Base-by-base conservation (phyloP, 2,113 vertebrate species). In the Tor tambroides region DNA sequence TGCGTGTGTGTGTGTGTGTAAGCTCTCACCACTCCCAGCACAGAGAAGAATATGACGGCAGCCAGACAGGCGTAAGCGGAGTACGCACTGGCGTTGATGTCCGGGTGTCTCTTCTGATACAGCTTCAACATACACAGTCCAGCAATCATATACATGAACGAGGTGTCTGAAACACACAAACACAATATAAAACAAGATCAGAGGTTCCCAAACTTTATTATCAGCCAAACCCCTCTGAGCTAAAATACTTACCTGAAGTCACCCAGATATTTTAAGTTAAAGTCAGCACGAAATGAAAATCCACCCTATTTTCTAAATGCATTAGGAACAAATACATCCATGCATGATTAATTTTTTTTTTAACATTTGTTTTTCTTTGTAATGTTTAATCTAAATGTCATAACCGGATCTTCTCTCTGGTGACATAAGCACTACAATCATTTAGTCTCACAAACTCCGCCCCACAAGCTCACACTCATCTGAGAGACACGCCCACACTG, bases 111-210 rank as follows among this genome's bases (percentile, higher is more conserved):
- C 92, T 99, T 99, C 96, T 99, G 97, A 89, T 99, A 99, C 6
- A 99, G 95, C 91, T 99, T 99, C 91, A 99, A 89, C 98, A 99
- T 98, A 90, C 98, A 99, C 54, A 99, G 95, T 4, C 98, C 98
- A 0, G 98, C 97, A 0, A 99, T 99, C 97, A 99, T 99, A 92
- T 99, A 99, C 98, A 99, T 99, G 92, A 99, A 99, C 0, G 98
- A 98, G 0, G 98, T 99, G 92, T 99, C 98, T 99, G 32, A 80
- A 0, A 2, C 3, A 15, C 5, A 41, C n/a, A 71, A 1, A 32
- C 26, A 21, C 91, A 90, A n/a, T n/a, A n/a, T n/a, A n/a, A 11
- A 2, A 23, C 7, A 32, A 19, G 65, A 69, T 35, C 28, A 35
- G 28, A 30, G 15, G 35, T 35, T 69, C 0, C 1, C 11, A 12